These are phyloP conservation scores for Atopsyche davidsoni DNA, from an alignment of 1,140 invertebrate species.

Conservation along the genomic window DNA sequence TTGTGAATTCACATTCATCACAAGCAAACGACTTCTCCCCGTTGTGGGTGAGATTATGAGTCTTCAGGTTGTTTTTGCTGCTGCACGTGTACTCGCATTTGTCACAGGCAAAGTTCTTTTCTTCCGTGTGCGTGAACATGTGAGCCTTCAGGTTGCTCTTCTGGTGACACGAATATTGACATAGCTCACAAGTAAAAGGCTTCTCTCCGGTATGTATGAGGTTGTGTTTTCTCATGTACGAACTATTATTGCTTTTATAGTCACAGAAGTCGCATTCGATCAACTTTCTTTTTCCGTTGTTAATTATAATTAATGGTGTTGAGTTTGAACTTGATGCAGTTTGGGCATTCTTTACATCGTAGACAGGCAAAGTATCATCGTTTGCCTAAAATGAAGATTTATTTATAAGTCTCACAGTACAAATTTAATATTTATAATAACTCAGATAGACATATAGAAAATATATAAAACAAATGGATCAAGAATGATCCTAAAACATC, in stretches of 20 bases:
- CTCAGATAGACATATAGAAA: too few relatives aligned
- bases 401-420: too few relatives aligned
- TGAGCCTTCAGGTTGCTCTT: constrained; percentile 12
- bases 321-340: too few relatives aligned
- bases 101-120: neutral
- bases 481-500: too few relatives aligned
- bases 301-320: too few relatives aligned
- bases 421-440: too few relatives aligned
- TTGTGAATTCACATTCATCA: neutral
- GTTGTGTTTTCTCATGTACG: constrained; percentile 15
- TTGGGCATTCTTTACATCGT: too few relatives aligned
- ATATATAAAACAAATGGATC: too few relatives aligned
- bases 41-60: neutral
- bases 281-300: constrained; percentile 20
- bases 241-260: constrained; percentile 3
- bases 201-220: constrained; percentile 9
- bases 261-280: constrained; percentile 14
- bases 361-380: too few relatives aligned
- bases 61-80: neutral
- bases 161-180: constrained; percentile 11
- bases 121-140: constrained; percentile 4
- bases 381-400: too few relatives aligned
- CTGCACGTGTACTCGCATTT: neutral
- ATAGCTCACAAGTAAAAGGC: constrained; percentile 10
- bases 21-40: neutral